Evolutionary conservation across 2,888 invertebrate genomes (phyloP), one percentile per base, ranked within the genome.

Genomic region (Imbricaverruca yamaguchii): DNA sequence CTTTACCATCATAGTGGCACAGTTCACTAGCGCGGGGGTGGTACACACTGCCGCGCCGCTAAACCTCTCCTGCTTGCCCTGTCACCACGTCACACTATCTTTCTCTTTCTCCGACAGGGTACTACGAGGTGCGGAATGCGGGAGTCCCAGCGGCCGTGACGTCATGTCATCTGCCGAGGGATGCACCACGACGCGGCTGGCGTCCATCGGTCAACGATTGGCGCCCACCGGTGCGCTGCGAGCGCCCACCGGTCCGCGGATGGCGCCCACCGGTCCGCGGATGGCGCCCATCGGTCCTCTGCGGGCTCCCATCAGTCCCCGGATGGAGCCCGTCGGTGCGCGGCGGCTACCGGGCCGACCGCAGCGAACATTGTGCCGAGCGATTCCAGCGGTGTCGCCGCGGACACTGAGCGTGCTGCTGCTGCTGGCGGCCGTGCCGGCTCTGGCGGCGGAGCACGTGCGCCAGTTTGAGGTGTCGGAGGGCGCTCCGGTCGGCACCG

Each of bases 381-480:
- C 69, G 69, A 4, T 23, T 12, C 39, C 39, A 39, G 39, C 7
- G 39, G 39, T 15, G 69, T 39, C 8, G 69, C 39, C 13, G 25
- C 25, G 10, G 12, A 23, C 12, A 25, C 25, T 39, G 69, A 25
- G 25, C 39, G 39, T 77, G 21, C 55, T 56, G n/a, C 77, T 77
- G 55, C 77, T 77, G 39, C 55, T 77, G 77, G 9, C 39, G 15
- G 69, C 69, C 39, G 39, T 13, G n/a, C 77, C 77, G 55, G n/a
- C 11, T n/a, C 82, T 82, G 80, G 81, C 81, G 39, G 82, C 83
- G 85, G 94, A 96, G 89, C 92, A 93, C 88, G 92, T 93, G 85
- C 92, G 94, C 85, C 93, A 94, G 87, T 92, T 97, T 88, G 92
- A 93, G 87, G 92, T 97, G 82, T 92, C 93, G 83, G 96, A 97